Evolutionary conservation across 2,113 vertebrate species (phyloP).

Genomic region (Atractosteus spatula): DNA sequence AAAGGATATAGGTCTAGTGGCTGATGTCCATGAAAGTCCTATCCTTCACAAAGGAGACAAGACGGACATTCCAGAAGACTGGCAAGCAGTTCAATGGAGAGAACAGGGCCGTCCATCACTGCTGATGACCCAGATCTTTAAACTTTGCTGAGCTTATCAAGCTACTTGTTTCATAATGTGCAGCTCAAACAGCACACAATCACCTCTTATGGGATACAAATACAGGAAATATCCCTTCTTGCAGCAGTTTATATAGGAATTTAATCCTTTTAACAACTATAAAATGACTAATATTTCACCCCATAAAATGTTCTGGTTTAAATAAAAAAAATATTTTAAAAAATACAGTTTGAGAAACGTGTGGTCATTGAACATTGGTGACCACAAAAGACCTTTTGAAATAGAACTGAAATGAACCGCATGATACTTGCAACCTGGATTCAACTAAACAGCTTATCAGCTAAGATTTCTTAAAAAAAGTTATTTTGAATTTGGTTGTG

Average conservation of each 20-base stretch:
- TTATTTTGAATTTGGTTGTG: not conserved
- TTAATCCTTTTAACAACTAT: not conserved
- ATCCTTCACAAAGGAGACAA: conserved; percentile 5
- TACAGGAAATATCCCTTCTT: not conserved
- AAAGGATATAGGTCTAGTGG: conserved; percentile 2
- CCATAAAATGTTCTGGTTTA: conserved; percentile 13
- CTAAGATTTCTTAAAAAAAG: too few relatives aligned
- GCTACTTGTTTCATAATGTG: too few relatives aligned
- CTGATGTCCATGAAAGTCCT: not conserved
- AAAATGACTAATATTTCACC: conserved; percentile 1
- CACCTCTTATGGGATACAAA: not conserved
- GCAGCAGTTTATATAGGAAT: conserved; percentile 1
- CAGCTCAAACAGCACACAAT: not conserved
- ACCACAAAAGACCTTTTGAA: not conserved
- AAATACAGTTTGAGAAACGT: not conserved
- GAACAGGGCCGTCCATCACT: too few relatives aligned
- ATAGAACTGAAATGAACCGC: not conserved
- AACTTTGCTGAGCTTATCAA: not conserved
- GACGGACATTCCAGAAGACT: conserved; percentile 12
- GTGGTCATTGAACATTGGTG: not conserved
- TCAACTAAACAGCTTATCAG: not conserved
- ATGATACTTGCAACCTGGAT: not conserved
- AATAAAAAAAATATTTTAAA: not conserved
- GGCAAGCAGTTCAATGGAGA: conserved; percentile 1
- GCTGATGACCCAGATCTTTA: conserved; percentile 32